A percentile compares a stretch with the other conserved stretches of the same genome.
phyloP scores from a whole-genome alignment of 2,888 invertebrate species.

The Malachius bipustulatus region DNA sequence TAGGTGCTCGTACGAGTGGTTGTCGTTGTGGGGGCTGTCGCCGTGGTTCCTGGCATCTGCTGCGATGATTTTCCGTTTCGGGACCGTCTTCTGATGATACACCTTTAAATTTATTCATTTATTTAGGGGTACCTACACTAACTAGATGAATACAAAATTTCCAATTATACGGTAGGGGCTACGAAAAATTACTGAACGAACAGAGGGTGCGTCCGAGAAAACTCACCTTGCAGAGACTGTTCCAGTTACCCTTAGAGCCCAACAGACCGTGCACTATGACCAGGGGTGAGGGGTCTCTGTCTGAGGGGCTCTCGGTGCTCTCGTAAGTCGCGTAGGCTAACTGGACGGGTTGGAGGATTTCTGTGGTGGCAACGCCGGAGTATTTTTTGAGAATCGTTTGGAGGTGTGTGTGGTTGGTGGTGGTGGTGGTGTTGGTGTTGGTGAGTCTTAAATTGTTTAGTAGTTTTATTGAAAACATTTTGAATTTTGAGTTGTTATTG shows the following conservation, averaged over 20 bases:
- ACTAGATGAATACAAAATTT: too few species aligned
- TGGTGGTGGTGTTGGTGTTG: too few species aligned
- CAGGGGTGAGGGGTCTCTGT: slow-evolving; percentile 45
- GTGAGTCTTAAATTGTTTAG: too few species aligned
- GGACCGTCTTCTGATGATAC: slow-evolving; percentile 42
- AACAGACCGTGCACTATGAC: slow-evolving; percentile 80
- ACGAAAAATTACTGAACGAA: too few species aligned
- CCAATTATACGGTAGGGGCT: too few species aligned
- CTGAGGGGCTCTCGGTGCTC: slow-evolving; percentile 31
- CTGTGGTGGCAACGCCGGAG: too few species aligned
- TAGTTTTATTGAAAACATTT: too few species aligned
- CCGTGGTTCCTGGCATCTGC: slow-evolving; percentile 94
- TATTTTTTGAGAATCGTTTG: too few species aligned
- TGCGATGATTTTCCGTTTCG: slow-evolving; percentile 60
- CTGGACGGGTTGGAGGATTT: slow-evolving; percentile 40
- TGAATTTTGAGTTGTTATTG: too few species aligned
- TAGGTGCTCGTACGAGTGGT: slow-evolving; percentile 64
- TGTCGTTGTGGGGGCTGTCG: slow-evolving; percentile 68
- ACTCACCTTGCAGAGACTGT: slow-evolving; percentile 52
- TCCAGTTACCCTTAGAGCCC: slow-evolving; percentile 82
- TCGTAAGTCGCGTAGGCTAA: slow-evolving; percentile 59
- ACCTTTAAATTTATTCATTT: too few species aligned
- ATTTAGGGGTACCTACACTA: too few species aligned
- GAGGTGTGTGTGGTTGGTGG: too few species aligned
- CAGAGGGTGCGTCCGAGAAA: not conserved